Evolutionary conservation across 92 coral and sea anemone species (phyloP).

Genomic region (Umimayanthus chanpuru): DNA sequence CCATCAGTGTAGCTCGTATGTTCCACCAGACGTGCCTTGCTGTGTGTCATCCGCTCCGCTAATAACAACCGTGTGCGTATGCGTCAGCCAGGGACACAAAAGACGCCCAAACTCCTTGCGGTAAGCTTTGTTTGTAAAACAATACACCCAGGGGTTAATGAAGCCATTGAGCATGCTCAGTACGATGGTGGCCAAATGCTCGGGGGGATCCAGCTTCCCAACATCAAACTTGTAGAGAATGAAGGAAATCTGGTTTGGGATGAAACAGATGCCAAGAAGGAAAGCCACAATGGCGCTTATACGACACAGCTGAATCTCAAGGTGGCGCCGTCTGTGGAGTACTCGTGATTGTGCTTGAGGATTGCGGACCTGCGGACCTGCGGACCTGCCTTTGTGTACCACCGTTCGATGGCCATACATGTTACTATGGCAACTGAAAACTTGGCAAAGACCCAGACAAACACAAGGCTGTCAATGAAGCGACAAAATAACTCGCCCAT

Average conservation of each 20-base stretch:
- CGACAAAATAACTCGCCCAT: constrained; percentile 22
- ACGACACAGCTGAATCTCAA: constrained; percentile 1
- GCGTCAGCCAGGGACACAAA: not conserved
- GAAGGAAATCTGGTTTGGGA: constrained; percentile 18
- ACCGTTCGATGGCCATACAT: constrained; percentile 31
- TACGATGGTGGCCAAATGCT: constrained; percentile 9
- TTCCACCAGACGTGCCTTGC: not conserved
- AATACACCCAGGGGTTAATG: constrained; percentile 13
- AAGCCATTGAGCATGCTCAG: constrained; percentile 13
- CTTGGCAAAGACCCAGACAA: constrained; percentile 32
- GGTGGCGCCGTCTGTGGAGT: not conserved
- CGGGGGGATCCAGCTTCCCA: not conserved
- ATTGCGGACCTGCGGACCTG: too few relatives aligned
- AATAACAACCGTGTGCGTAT: not conserved
- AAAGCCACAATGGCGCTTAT: constrained; percentile 12
- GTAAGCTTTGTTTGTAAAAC: constrained; percentile 6
- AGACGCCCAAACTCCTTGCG: not conserved
- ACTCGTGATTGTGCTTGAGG: not conserved
- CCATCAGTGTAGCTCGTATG: too few relatives aligned
- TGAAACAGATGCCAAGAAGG: not conserved
- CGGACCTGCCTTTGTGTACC: constrained; percentile 12
- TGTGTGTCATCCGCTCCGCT: constrained; percentile 14
- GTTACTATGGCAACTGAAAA: constrained; percentile 37
- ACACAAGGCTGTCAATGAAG: constrained; percentile 12
- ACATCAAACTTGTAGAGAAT: constrained; percentile 16